These are phyloP conservation scores for Pseudococcus longispinus DNA, from an alignment of 2,888 invertebrate genomes.

Conservation along the genomic window DNA sequence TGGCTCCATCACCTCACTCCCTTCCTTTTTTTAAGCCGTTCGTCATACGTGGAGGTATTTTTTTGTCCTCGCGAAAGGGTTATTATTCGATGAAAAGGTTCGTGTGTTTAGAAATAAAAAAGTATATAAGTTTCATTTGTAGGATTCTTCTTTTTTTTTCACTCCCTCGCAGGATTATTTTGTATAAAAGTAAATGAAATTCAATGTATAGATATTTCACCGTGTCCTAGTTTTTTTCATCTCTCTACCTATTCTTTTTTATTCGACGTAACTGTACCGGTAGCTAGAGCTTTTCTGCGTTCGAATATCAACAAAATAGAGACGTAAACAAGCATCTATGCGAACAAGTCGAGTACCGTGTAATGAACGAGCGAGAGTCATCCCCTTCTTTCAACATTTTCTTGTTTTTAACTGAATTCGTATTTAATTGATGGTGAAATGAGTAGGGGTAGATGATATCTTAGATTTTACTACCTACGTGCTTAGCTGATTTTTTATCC, in stretches of 20 bases:
- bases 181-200: background rate
- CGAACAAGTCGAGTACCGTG: background rate
- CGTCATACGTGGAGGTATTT: background rate
- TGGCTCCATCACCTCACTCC: background rate
- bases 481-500: background rate
- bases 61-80: background rate
- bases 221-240: background rate
- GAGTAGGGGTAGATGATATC: background rate
- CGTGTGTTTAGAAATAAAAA: constrained; percentile 8
- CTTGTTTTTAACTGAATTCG: background rate
- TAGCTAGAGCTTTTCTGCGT: background rate
- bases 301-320: background rate
- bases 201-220: background rate
- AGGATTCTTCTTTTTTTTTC: background rate
- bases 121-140: constrained; percentile 11
- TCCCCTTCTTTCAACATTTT: background rate
- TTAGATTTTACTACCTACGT: background rate
- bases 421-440: background rate
- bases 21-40: background rate
- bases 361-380: background rate
- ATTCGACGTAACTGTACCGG: background rate
- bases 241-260: background rate
- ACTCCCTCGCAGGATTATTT: background rate
- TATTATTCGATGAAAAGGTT: constrained; percentile 22
- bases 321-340: background rate